Percentiles rank a stretch among this genome's conserved stretches.
These are phyloP conservation scores for Lithobates pipiens DNA, from an alignment of 2,797 vertebrate genomes.

Conservation along the genomic window DNA sequence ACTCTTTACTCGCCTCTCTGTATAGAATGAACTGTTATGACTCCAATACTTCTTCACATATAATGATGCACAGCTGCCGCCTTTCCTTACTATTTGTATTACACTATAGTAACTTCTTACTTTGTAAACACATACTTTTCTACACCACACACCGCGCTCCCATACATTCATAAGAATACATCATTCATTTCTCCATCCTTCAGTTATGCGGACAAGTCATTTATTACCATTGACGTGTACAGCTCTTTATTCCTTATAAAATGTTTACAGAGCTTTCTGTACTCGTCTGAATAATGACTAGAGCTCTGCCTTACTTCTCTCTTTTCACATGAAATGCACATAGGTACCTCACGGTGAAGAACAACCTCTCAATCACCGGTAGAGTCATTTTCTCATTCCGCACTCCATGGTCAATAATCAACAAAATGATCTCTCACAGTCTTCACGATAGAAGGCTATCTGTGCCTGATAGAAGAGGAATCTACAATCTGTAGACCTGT, in stretches of 20 bases:
- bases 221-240: not conserved
- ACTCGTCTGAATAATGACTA: too few species aligned
- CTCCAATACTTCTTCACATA: not conserved
- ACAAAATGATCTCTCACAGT: not conserved
- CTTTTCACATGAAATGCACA: not conserved
- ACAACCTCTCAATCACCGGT: not conserved
- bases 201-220: not conserved
- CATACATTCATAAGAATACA: not conserved
- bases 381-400: not conserved
- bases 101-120: not conserved
- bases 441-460: too few species aligned
- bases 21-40: not conserved
- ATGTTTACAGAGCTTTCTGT: too few species aligned
- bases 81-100: not conserved
- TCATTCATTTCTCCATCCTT: not conserved
- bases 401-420: not conserved
- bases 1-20: not conserved
- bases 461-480: not conserved
- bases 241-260: not conserved
- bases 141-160: not conserved
- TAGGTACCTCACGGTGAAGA: too few species aligned
- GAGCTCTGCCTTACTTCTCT: too few species aligned
- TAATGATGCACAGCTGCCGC: not conserved
- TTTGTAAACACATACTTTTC: not conserved
- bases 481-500: not conserved